Percentiles rank a stretch among this genome's conserved stretches.
Evolutionary conservation across 2,113 vertebrate species (phyloP).

Genomic region (Tetrao urogallus): DNA sequence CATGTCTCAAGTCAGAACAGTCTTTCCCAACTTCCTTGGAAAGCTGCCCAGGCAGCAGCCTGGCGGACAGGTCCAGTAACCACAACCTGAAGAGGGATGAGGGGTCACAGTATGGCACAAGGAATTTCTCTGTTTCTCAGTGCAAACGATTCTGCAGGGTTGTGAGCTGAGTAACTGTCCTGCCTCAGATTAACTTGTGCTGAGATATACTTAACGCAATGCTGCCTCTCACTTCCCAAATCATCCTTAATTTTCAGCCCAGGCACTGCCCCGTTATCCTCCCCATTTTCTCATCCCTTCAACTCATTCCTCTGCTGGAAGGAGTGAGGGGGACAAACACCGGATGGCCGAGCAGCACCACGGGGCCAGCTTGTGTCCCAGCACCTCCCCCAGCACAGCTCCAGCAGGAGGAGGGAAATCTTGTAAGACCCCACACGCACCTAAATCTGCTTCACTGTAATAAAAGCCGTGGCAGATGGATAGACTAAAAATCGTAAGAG

Average conservation of each 20-base stretch:
- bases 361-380: neutral
- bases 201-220: neutral
- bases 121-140: neutral
- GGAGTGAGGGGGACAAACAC: neutral
- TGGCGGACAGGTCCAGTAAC: neutral
- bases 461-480: neutral
- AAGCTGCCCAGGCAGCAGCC: neutral
- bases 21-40: neutral
- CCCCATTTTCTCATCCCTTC: neutral
- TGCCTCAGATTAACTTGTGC: neutral
- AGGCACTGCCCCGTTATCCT: neutral
- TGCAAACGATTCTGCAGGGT: neutral
- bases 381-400: neutral
- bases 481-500: neutral
- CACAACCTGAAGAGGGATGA: fast-evolving
- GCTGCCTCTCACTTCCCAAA: neutral
- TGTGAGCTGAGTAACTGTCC: neutral
- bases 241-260: neutral
- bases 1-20: neutral
- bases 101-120: neutral
- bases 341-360: neutral
- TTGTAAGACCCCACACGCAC: neutral
- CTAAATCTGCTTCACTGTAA: constrained; percentile 18
- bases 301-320: neutral
- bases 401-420: neutral